Conservation (phyloP, 2,113 vertebrate species). For the Centropus unirufus region DNA sequence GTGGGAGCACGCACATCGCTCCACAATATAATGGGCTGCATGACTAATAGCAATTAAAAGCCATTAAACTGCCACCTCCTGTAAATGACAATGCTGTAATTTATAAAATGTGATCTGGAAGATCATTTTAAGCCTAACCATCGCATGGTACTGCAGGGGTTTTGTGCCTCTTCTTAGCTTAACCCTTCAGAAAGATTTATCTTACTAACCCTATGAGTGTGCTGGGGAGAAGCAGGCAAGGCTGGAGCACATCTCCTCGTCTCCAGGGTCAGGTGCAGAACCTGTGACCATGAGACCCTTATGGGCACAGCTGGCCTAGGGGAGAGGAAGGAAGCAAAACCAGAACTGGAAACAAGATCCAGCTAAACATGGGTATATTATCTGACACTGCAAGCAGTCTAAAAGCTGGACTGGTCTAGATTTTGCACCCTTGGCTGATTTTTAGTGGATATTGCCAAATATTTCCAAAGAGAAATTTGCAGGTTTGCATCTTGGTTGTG, state of each 20-base stretch:
- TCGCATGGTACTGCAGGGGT: neutral
- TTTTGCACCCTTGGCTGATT: neutral
- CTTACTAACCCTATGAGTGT: neutral
- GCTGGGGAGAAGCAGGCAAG: neutral
- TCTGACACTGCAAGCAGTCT: neutral
- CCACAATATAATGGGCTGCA: neutral
- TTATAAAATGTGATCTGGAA: neutral
- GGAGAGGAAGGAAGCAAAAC: neutral
- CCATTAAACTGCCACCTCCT: neutral
- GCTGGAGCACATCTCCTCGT: neutral
- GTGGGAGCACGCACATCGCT: neutral
- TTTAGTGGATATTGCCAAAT: neutral
- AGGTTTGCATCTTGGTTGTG: neutral
- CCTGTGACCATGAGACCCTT: neutral
- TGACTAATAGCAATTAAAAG: neutral
- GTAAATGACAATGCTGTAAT: neutral
- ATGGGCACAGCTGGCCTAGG: neutral
- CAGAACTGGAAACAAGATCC: neutral
- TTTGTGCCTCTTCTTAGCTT: neutral
- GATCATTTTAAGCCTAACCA: neutral
- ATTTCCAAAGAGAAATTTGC: neutral
- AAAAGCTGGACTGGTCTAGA: neutral
- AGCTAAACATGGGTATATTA: neutral
- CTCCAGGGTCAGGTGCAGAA: neutral
- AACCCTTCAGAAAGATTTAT: neutral